A percentile compares a stretch with the other conserved stretches of the same genome.
Evolutionary conservation across 2,113 vertebrate genomes (phyloP).

Genomic region (Boulengeromyrus knoepffleri): DNA sequence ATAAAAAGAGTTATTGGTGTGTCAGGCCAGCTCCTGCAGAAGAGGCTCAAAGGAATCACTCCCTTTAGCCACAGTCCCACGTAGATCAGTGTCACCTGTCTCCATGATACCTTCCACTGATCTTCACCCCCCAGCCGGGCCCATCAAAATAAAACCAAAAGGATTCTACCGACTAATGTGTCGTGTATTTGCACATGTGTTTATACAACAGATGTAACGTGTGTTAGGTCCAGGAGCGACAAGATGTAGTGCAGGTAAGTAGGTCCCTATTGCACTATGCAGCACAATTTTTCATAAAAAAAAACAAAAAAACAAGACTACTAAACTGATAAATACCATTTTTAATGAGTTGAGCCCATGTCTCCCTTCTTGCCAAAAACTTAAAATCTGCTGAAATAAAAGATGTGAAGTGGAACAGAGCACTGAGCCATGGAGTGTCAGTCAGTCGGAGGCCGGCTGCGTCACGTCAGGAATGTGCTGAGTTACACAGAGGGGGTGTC

Average conservation of each 20-base stretch:
- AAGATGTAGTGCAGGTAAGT: conserved; percentile 50
- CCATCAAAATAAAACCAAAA: conserved; percentile 29
- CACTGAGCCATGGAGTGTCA: conserved; percentile 23
- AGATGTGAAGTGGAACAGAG: conserved; percentile 45
- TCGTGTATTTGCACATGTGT: conserved; percentile 21
- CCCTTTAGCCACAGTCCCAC: conserved; percentile 29
- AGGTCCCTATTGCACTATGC: conserved; percentile 50
- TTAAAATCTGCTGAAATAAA: conserved; percentile 40
- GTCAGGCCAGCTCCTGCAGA: conserved; percentile 32
- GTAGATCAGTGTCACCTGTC: conserved; percentile 31
- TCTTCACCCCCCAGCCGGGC: conserved; percentile 38
- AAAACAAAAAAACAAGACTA: conserved; percentile 38
- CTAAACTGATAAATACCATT: conserved; percentile 38
- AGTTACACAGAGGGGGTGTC: neutral
- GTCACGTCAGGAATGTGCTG: conserved; percentile 23
- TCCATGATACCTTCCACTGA: conserved; percentile 40
- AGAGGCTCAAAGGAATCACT: conserved; percentile 32
- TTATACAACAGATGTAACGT: conserved; percentile 16
- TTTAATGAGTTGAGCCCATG: conserved; percentile 34
- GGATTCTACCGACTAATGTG: conserved; percentile 28
- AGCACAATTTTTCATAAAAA: conserved; percentile 41
- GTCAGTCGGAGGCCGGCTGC: conserved; percentile 37
- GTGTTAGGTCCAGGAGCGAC: conserved; percentile 39
- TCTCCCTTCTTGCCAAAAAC: conserved; percentile 44
- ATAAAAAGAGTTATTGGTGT: conserved; percentile 50